phyloP scores from a whole-genome alignment of 2,888 invertebrate genomes.

The Selenia dentaria region DNA sequence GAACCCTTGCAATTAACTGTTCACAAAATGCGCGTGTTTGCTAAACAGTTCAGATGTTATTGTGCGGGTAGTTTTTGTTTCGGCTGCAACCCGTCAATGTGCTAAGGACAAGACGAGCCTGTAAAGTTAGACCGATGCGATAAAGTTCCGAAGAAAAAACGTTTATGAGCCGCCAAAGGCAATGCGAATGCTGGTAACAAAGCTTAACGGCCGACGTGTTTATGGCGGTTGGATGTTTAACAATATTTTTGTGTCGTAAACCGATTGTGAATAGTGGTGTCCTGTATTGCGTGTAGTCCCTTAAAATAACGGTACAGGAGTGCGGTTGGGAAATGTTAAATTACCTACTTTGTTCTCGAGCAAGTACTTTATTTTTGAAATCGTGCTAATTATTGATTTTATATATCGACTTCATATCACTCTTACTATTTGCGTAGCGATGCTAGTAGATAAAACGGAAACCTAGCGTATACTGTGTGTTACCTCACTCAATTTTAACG shows the following conservation, averaged over 20 bases:
- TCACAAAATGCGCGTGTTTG: conserved; percentile 62
- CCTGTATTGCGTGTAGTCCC: conserved; percentile 39
- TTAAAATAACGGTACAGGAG: conserved; percentile 44
- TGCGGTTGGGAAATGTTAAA: conserved; percentile 11
- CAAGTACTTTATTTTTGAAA: conserved; percentile 1
- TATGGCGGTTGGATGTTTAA: conserved; percentile 60
- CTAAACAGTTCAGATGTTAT: conserved; percentile 57
- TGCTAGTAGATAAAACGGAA: no score
- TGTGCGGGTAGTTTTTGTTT: conserved; percentile 51
- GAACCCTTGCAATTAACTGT: conserved; percentile 75
- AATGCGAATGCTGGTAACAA: conserved; percentile 59
- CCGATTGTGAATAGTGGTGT: conserved; percentile 34
- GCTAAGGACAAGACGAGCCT: conserved; percentile 43
- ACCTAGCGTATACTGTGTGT: no score
- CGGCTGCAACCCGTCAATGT: conserved; percentile 61
- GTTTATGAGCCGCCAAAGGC: conserved; percentile 72
- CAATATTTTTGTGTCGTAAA: conserved; percentile 52
- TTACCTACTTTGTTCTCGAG: conserved; percentile 28
- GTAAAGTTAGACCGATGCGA: no score
- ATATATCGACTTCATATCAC: no score
- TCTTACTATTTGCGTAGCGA: no score
- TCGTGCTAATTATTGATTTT: not conserved
- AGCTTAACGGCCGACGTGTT: conserved; percentile 63
- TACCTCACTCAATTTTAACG: no score
- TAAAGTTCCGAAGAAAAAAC: conserved; percentile 54